These are phyloP conservation scores for Petrocephalus zakoni DNA, from an alignment of 2,113 vertebrate genomes.

Conservation along the genomic window DNA sequence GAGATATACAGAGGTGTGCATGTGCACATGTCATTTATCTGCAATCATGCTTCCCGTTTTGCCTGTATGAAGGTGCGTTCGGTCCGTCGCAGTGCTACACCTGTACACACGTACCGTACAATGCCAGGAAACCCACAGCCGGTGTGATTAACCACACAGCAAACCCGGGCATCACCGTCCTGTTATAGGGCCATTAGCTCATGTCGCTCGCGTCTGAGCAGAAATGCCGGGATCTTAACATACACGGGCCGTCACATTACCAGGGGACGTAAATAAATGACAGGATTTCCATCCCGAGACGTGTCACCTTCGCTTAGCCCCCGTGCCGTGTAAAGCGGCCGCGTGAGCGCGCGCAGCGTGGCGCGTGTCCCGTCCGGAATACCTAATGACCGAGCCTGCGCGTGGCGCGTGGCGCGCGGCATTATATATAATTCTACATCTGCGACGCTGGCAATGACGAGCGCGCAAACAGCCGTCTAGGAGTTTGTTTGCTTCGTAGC, in stretches of 20 bases:
- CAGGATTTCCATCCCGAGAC: constrained; percentile 62
- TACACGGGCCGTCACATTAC: constrained; percentile 53
- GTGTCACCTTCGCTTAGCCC: constrained; percentile 58
- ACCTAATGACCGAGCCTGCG: constrained; percentile 56
- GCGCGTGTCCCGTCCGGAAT: constrained; percentile 44
- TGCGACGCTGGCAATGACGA: constrained; percentile 51
- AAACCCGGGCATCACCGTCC: background rate
- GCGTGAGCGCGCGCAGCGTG: constrained; percentile 33
- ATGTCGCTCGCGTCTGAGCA: constrained; percentile 37
- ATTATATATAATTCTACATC: constrained; percentile 45
- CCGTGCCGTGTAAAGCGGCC: constrained; percentile 53
- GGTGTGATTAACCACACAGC: background rate
- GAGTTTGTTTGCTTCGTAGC: constrained; percentile 31
- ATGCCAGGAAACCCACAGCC: background rate
- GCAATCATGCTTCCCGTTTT: background rate
- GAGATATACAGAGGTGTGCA: background rate
- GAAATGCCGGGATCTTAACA: constrained; percentile 60
- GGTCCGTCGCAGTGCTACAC: background rate
- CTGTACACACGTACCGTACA: background rate
- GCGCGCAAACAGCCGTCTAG: constrained; percentile 39
- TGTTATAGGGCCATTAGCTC: constrained; percentile 4
- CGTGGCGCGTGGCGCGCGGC: constrained; percentile 54
- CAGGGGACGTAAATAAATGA: constrained; percentile 58
- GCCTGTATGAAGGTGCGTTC: background rate
- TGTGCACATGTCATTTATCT: background rate